Evolutionary conservation across 2,113 vertebrate species (phyloP).

Genomic region (Glareola pratincola): DNA sequence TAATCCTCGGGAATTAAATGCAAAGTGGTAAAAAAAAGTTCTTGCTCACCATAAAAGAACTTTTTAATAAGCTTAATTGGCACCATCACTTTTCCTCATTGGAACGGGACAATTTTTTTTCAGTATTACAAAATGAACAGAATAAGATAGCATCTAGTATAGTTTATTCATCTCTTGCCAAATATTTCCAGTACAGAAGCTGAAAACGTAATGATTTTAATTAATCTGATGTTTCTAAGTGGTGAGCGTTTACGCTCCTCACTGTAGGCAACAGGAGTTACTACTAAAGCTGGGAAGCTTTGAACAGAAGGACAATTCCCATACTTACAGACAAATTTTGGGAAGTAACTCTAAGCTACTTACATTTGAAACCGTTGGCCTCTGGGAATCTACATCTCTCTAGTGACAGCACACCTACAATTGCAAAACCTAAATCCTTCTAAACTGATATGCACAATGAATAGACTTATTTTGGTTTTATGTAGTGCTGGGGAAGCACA

Average conservation of each 20-base stretch:
- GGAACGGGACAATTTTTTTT: neutral
- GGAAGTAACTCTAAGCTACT: neutral
- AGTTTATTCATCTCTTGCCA: slow-evolving; percentile 59
- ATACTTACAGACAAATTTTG: neutral
- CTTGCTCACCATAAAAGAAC: slow-evolving; percentile 36
- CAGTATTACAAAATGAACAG: slow-evolving; percentile 5
- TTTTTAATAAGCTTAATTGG: slow-evolving; percentile 57
- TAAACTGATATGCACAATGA: neutral
- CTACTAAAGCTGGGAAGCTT: neutral
- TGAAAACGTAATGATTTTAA: slow-evolving; percentile 47
- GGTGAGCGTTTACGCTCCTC: neutral
- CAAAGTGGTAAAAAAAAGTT: neutral
- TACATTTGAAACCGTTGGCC: neutral
- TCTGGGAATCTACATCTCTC: neutral
- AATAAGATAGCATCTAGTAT: slow-evolving; percentile 37
- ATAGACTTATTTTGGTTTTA: neutral
- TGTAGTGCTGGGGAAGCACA: neutral
- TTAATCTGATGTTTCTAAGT: slow-evolving; percentile 23
- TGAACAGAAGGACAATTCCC: neutral
- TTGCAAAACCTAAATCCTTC: neutral
- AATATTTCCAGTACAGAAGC: slow-evolving; percentile 20
- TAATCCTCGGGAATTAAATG: neutral
- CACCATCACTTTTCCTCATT: neutral
- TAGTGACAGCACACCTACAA: neutral
- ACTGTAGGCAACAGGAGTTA: neutral